Base-by-base conservation (phyloP, 2,797 vertebrate genomes). In the Tenualosa ilisha region DNA sequence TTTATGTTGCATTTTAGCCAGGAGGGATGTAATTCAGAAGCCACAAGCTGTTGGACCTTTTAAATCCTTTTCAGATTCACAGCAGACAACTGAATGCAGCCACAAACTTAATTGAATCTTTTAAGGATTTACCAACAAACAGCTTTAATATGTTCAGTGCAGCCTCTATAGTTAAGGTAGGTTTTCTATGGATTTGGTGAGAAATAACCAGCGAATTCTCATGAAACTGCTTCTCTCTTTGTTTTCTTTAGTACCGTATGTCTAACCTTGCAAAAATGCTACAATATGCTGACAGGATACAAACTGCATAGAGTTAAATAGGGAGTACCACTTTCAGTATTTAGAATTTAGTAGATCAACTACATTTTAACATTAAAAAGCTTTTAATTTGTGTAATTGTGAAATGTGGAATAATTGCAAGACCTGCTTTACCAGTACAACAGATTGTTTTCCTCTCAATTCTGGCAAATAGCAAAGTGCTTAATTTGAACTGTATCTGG, bases 21-120 rank as follows among this genome's bases (percentile, higher is more conserved):
- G 26, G 65, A 37, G 65, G 24, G 24, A 65, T 65, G 63, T 68
- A 68, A 31, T 68, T 68, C 63, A 68, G 63, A 68, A 31, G 63
- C 63, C 9, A 26, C 63, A 2, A 9, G 63, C 9, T 37, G 12
- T 8, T 15, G 63, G 17, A 37, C 68, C 31, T 72, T 37, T 72
- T 72, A 15, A 72, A 72, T 72, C 68, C 68, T 72, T 68, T 72
- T 72, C 68, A 72, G 68, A 72, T 40, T 72, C 15, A 72, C 31
- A 72, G 68, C 68, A 40, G 68, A 17, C 68, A 72, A 20, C 40
- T 72, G 31, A 40, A 40, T 17, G 37, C 68, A 72, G 68, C 37
- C 68, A 72, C 68, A 12, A 40, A 72, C 68, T 31, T 40, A 72
- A 72, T 72, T 31, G 68, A 72, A 72, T 12, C 13, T 72, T 72